phyloP scores from a whole-genome alignment of 2,113 vertebrate genomes.

The Pelodiscus sinensis region DNA sequence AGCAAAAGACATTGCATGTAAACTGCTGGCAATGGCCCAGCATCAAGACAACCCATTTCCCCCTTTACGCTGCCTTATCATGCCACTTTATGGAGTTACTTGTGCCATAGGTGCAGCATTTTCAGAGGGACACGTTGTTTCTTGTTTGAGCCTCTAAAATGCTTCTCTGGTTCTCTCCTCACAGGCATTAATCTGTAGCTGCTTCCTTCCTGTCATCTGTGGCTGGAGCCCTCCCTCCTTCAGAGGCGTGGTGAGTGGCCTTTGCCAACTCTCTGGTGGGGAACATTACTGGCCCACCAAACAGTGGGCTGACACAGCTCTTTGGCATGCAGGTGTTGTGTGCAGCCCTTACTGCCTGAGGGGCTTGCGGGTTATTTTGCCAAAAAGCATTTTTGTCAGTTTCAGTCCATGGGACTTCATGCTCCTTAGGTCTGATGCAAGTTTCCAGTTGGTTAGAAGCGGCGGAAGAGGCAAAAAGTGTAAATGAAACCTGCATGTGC shows the following conservation, averaged over 20 bases:
- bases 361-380: neutral
- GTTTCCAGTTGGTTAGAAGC: neutral
- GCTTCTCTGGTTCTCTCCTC: neutral
- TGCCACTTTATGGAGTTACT: neutral
- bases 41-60: neutral
- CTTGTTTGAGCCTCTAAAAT: neutral
- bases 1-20: neutral
- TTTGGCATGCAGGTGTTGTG: neutral
- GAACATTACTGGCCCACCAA: neutral
- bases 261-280: neutral
- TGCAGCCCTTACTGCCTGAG: neutral
- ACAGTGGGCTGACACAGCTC: neutral
- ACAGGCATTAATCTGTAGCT: slow-evolving; percentile 81
- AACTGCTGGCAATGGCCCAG: neutral
- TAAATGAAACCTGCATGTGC: neutral
- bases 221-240: slow-evolving; percentile 73
- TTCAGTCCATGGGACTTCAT: neutral
- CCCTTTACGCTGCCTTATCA: neutral
- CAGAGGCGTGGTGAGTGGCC: neutral
- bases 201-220: slow-evolving; percentile 77
- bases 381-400: no score
- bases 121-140: neutral
- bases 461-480: neutral
- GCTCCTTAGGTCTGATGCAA: neutral
- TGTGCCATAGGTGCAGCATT: neutral